Conservation (phyloP, 2,888 invertebrate genomes). For the Drosophila fulvimacula region DNA sequence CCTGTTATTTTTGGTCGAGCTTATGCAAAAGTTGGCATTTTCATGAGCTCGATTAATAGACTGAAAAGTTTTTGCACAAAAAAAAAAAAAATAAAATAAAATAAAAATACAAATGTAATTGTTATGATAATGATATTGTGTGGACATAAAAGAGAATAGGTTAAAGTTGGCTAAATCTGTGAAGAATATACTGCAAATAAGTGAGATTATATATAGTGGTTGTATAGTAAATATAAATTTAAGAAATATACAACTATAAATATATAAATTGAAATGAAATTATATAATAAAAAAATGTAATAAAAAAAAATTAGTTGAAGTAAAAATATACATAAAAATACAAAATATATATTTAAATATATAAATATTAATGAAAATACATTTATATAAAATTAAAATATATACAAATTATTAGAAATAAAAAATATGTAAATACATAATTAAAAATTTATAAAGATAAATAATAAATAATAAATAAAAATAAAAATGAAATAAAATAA, state of each 20-base stretch:
- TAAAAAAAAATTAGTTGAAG: neutral
- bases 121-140: neutral
- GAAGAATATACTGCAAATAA: neutral
- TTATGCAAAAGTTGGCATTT: constrained; percentile 22
- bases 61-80: neutral
- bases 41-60: constrained; percentile 19
- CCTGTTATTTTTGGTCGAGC: constrained; percentile 19
- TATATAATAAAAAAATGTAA: too few species aligned
- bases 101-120: neutral
- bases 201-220: neutral
- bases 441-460: neutral
- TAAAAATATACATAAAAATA: neutral
- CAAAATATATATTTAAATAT: neutral
- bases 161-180: neutral
- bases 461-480: neutral
- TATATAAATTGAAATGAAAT: too few species aligned
- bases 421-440: neutral
- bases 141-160: neutral
- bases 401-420: neutral
- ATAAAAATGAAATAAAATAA: neutral
- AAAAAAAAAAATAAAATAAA: neutral
- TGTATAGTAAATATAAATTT: neutral
- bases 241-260: neutral
- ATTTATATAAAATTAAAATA: neutral
- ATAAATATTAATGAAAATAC: neutral